A percentile compares a stretch with the other conserved stretches of the same genome.
phyloP scores from a whole-genome alignment of 2,797 vertebrate species.

The Lacerta viridis region DNA sequence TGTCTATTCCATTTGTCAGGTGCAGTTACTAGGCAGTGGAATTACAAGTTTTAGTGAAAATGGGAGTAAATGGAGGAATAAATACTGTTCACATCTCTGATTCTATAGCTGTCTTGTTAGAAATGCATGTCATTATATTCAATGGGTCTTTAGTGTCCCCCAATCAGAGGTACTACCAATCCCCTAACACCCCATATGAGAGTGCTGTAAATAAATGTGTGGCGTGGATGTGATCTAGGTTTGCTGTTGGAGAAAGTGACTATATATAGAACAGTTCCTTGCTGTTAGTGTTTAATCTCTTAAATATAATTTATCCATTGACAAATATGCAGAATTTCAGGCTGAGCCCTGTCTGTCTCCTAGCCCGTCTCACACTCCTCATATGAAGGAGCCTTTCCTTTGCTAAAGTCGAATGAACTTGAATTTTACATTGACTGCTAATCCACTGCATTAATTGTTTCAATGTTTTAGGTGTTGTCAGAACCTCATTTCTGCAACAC shows the following conservation, averaged over 20 bases:
- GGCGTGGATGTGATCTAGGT: too few species aligned
- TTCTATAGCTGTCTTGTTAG: too few species aligned
- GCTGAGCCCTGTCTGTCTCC: not conserved
- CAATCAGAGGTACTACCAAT: too few species aligned
- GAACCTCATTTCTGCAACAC: constrained; percentile 30
- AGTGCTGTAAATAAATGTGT: too few species aligned
- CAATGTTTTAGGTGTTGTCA: constrained; percentile 25
- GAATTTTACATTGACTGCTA: constrained; percentile 7
- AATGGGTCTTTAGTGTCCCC: too few species aligned
- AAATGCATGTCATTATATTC: too few species aligned
- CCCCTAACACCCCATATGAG: too few species aligned
- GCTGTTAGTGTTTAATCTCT: not conserved
- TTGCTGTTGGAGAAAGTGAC: not conserved
- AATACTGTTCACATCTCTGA: too few species aligned
- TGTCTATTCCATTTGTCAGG: too few species aligned
- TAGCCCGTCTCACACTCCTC: not conserved
- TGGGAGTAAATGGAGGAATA: too few species aligned
- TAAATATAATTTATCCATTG: constrained; percentile 9
- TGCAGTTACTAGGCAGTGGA: too few species aligned
- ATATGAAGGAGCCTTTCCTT: not conserved
- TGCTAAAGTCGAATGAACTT: not conserved
- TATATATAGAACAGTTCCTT: not conserved
- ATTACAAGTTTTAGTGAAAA: too few species aligned
- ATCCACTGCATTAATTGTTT: constrained; percentile 15
- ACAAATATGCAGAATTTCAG: not conserved